Percentiles rank a stretch among this genome's conserved stretches.
Evolutionary conservation across 1,140 invertebrate genomes (phyloP).

Genomic region (Pachyrhynchus sulphureomaculatus): DNA sequence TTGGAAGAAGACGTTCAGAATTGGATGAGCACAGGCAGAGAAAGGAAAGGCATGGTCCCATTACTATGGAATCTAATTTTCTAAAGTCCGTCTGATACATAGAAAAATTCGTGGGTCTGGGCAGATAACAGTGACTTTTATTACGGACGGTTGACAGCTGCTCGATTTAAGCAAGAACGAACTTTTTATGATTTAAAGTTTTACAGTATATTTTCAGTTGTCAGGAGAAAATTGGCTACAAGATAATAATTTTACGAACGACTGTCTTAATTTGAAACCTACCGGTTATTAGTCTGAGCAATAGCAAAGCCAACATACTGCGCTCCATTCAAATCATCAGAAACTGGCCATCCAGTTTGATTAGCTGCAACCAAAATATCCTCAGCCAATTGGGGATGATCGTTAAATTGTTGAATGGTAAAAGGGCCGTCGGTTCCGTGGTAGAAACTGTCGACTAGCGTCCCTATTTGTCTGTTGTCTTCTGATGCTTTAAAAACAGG

Average conservation of each 20-base stretch:
- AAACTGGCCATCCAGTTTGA: conserved; percentile 71
- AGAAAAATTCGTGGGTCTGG: too few relatives aligned
- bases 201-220: neutral
- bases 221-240: too few relatives aligned
- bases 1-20: too few relatives aligned
- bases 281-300: conserved; percentile 80
- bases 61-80: too few relatives aligned
- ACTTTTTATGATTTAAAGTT: too few relatives aligned
- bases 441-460: conserved; percentile 57
- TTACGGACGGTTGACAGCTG: too few relatives aligned
- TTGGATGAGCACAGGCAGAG: too few relatives aligned
- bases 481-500: conserved; percentile 79
- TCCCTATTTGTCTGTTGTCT: conserved; percentile 64
- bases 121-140: too few relatives aligned
- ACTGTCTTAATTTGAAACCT: conserved; percentile 48
- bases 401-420: conserved; percentile 63
- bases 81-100: too few relatives aligned
- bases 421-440: conserved; percentile 69
- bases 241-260: neutral
- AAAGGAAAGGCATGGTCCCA: too few relatives aligned
- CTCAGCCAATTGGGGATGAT: conserved; percentile 56
- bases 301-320: conserved; percentile 76
- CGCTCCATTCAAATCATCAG: conserved; percentile 80
- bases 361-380: conserved; percentile 73
- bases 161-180: too few relatives aligned